phyloP scores from a whole-genome alignment of 2,113 vertebrate species.

The Motacilla tschutschensis region DNA sequence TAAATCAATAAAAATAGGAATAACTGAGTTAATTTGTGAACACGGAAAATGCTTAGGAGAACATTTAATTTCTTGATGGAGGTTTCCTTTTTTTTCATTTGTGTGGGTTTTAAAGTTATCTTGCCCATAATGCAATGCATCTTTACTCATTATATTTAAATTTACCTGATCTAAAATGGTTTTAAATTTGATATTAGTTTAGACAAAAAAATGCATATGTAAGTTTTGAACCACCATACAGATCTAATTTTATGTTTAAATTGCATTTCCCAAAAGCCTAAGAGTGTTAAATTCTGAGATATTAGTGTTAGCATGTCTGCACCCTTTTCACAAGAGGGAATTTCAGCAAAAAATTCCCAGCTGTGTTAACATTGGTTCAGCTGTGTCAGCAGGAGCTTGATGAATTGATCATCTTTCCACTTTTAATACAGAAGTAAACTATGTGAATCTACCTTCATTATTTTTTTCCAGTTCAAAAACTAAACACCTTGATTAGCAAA shows the following conservation, averaged over 20 bases:
- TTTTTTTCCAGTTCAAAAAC: neutral
- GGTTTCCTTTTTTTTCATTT: neutral
- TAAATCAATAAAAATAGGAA: neutral
- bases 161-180: neutral
- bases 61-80: neutral
- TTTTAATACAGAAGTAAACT: neutral
- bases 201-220: neutral
- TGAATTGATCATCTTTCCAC: neutral
- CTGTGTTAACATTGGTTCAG: neutral
- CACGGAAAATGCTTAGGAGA: neutral
- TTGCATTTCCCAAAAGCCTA: neutral
- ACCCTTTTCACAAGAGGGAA: neutral
- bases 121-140: neutral
- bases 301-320: neutral
- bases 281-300: conserved; percentile 4
- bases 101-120: neutral
- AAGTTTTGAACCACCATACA: neutral
- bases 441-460: neutral
- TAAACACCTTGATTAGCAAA: neutral
- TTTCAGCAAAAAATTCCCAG: conserved; percentile 22
- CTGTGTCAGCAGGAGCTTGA: neutral
- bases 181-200: conserved; percentile 21
- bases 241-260: neutral
- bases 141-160: conserved; percentile 17
- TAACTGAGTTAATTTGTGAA: neutral